phyloP scores from a whole-genome alignment of 2,113 vertebrate species.

The Melanotaenia duboulayi region DNA sequence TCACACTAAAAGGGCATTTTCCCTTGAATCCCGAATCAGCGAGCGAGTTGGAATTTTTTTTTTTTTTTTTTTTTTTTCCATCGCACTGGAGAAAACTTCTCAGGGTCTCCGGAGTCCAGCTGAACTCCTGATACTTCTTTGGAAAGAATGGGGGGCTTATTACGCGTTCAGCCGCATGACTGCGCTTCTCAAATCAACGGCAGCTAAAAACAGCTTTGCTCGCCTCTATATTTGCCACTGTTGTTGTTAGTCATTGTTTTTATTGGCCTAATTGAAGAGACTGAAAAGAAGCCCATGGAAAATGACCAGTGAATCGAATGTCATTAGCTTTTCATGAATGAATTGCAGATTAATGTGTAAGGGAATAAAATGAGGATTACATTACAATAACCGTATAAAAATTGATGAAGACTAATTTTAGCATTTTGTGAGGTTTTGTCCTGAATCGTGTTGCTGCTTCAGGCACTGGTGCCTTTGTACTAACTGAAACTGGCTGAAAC shows the following conservation, averaged over 20 bases:
- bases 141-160: constrained; percentile 78
- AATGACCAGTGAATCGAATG: constrained; percentile 26
- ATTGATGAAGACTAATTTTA: constrained; percentile 3
- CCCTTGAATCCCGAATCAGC: constrained; percentile 79
- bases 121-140: constrained; percentile 81
- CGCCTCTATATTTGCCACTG: constrained; percentile 30
- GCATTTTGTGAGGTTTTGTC: constrained; percentile 3
- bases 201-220: constrained; percentile 64
- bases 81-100: constrained; percentile 78
- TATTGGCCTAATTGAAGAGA: constrained; percentile 64
- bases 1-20: constrained; percentile 87
- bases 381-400: constrained; percentile 27
- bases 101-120: constrained; percentile 62
- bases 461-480: not conserved
- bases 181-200: constrained; percentile 86
- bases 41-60: constrained; percentile 75
- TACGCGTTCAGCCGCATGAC: constrained; percentile 88
- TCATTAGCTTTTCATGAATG: constrained; percentile 54
- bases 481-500: not conserved
- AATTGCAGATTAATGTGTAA: constrained; percentile 19
- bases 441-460: not conserved
- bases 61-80: constrained; percentile 74
- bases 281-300: constrained; percentile 51
- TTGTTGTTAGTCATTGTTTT: constrained; percentile 62
- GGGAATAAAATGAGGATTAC: constrained; percentile 29